Evolutionary conservation across 2,888 invertebrate species (phyloP).

Genomic region (Elysia crispata): DNA sequence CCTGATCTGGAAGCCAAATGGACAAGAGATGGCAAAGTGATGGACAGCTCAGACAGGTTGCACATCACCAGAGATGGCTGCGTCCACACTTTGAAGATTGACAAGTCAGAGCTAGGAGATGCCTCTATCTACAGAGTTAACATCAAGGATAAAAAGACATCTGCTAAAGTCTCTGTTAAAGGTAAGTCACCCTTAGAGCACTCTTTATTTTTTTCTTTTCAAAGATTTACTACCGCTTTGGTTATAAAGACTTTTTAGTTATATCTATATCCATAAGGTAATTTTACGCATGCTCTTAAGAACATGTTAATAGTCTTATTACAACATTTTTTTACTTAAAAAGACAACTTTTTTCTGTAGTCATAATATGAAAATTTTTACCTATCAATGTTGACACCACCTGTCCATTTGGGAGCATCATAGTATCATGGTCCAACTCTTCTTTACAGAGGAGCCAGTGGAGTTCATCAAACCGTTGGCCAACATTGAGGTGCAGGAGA

Average conservation of each 20-base stretch:
- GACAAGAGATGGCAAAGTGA: conserved; percentile 66
- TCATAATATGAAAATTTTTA: too few species aligned
- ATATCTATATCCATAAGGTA: too few species aligned
- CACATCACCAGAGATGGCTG: conserved; percentile 59
- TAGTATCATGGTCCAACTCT: background rate
- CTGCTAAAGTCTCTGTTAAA: conserved; percentile 69
- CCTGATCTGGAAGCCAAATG: conserved; percentile 65
- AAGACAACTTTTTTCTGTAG: too few species aligned
- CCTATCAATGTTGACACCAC: too few species aligned
- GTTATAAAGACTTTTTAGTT: too few species aligned
- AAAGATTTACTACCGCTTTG: too few species aligned
- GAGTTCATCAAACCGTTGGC: conserved; percentile 68
- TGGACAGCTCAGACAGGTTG: conserved; percentile 58
- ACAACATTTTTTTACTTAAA: too few species aligned
- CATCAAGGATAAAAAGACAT: conserved; percentile 63
- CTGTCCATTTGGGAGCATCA: too few species aligned
- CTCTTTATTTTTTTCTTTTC: too few species aligned
- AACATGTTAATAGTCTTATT: too few species aligned
- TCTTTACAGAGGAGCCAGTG: conserved; percentile 65
- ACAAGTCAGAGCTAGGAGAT: conserved; percentile 66
- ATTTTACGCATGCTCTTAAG: too few species aligned
- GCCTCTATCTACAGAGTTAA: conserved; percentile 68
- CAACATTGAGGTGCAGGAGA: conserved; percentile 67
- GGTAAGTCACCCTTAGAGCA: conserved; percentile 53
- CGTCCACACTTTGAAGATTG: conserved; percentile 65